Conservation (phyloP, 2,797 vertebrate species). For the Pseudochromis fuscus region DNA sequence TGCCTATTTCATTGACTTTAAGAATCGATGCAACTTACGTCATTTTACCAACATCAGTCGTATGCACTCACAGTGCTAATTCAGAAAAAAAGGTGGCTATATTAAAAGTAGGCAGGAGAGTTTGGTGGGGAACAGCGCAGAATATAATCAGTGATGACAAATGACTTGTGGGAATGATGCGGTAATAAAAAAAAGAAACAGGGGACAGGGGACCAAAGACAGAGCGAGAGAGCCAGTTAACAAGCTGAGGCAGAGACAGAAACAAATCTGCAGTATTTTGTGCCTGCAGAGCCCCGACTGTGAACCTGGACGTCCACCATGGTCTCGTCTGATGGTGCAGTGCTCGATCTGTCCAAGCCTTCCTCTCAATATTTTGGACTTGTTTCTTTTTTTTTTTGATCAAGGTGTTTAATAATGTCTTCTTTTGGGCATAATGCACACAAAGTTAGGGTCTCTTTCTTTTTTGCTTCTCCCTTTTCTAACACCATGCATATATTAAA, state of each 20-base stretch:
- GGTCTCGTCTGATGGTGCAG: constrained; percentile 50
- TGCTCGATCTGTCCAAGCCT: constrained; percentile 49
- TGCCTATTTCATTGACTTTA: constrained; percentile 4
- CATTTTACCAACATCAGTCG: constrained; percentile 10
- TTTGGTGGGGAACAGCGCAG: constrained; percentile 28
- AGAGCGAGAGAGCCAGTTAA: constrained; percentile 35
- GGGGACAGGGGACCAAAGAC: constrained; percentile 6
- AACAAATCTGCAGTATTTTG: constrained; percentile 55
- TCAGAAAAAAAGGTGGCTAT: not conserved
- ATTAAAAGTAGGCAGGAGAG: constrained; percentile 15
- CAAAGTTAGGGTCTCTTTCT: constrained; percentile 5
- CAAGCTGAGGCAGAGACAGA: constrained; percentile 58
- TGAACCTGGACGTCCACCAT: constrained; percentile 57
- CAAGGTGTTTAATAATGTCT: constrained; percentile 2
- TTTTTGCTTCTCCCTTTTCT: constrained; percentile 1
- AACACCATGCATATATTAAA: constrained; percentile 37
- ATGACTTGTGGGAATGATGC: constrained; percentile 63
- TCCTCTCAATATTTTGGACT: constrained; percentile 28
- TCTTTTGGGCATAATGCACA: constrained; percentile 9
- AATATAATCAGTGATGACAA: constrained; percentile 69
- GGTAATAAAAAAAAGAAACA: constrained; percentile 31
- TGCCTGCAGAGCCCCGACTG: constrained; percentile 62
- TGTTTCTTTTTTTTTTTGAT: constrained; percentile 21
- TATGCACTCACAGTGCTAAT: not conserved
- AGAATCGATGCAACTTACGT: constrained; percentile 6